These are phyloP conservation scores for Rostratula benghalensis DNA, from an alignment of 2,113 vertebrate genomes.

Conservation along the genomic window DNA sequence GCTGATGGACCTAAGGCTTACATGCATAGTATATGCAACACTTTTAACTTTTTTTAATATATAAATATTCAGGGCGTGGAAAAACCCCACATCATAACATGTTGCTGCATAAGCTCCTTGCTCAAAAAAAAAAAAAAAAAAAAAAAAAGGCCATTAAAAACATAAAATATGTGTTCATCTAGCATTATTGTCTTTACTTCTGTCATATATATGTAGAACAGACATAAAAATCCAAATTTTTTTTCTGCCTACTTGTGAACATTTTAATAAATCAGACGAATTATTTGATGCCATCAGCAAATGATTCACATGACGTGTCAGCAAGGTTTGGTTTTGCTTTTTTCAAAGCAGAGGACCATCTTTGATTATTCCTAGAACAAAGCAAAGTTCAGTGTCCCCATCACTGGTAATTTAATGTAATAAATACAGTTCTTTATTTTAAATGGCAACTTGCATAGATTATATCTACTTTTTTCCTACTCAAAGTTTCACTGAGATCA, in stretches of 20 bases:
- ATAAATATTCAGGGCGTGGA: background rate
- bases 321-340: background rate
- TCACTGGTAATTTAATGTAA: background rate
- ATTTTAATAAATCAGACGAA: background rate
- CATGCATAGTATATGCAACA: background rate
- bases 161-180: background rate
- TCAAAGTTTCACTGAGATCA: background rate
- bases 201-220: background rate
- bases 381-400: background rate
- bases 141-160: background rate
- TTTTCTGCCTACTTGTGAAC: background rate
- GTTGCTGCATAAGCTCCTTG: background rate
- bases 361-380: background rate
- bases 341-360: background rate
- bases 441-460: background rate
- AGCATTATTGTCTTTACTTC: background rate
- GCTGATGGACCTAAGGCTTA: background rate
- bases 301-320: background rate
- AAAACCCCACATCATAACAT: fast-evolving
- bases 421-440: background rate
- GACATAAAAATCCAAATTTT: background rate
- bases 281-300: background rate
- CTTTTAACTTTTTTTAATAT: background rate
- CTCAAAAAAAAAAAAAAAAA: background rate
- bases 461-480: background rate